Evolutionary conservation across 2,113 vertebrate species (phyloP).

Genomic region (Nothocercus julius): DNA sequence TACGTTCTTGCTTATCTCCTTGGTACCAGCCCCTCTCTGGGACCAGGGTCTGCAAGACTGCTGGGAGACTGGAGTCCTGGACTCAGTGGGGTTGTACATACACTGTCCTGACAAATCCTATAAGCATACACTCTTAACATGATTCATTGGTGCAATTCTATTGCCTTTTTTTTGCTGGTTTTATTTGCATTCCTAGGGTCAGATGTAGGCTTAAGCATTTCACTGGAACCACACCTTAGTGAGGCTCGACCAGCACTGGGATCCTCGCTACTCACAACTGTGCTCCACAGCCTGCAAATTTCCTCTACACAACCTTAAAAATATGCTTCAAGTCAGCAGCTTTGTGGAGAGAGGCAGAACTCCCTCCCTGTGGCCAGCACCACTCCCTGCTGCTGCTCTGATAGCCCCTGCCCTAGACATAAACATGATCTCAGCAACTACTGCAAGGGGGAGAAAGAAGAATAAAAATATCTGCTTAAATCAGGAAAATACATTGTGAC

Average conservation of each 20-base stretch:
- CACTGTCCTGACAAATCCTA: not conserved
- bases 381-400: constrained; percentile 16
- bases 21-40: not conserved
- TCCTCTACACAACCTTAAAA: constrained; percentile 35
- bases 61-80: no score
- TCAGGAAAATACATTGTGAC: not conserved
- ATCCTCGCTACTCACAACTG: not conserved
- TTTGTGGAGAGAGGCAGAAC: constrained; percentile 4
- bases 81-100: not conserved
- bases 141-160: not conserved
- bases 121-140: not conserved
- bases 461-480: not conserved
- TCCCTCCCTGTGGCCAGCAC: constrained; percentile 9
- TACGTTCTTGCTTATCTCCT: not conserved
- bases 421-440: constrained; percentile 1
- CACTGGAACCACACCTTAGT: not conserved
- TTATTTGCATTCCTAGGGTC: not conserved
- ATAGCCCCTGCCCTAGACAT: constrained; percentile 12
- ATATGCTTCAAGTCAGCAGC: constrained; percentile 43
- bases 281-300: not conserved
- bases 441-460: not conserved
- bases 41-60: not conserved
- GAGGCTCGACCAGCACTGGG: not conserved
- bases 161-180: not conserved
- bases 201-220: not conserved